phyloP scores from a whole-genome alignment of 1,140 invertebrate genomes.

The Atta cephalotes region DNA sequence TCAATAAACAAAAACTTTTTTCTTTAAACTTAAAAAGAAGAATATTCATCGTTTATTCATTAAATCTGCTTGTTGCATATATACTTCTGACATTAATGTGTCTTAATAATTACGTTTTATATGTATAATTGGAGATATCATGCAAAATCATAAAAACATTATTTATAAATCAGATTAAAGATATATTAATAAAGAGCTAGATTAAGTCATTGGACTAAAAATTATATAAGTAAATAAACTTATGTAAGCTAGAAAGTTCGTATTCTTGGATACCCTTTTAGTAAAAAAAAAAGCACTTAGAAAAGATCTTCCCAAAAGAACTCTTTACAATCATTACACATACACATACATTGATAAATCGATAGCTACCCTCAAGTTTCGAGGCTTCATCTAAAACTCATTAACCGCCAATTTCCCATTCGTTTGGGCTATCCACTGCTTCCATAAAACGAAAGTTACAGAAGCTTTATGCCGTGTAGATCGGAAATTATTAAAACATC shows the following conservation, averaged over 20 bases:
- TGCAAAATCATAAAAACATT: background rate
- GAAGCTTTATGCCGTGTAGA: background rate
- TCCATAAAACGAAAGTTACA: conserved; percentile 30
- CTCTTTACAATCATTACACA: background rate
- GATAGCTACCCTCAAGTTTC: conserved; percentile 15
- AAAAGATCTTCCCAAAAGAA: conserved; percentile 1
- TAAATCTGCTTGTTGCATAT: background rate
- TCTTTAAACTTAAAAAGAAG: background rate
- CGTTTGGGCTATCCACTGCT: conserved; percentile 9
- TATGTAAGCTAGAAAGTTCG: background rate
- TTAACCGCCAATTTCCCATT: conserved; percentile 47
- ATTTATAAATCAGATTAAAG: background rate
- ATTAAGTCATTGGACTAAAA: background rate
- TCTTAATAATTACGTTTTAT: background rate
- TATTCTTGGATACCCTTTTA: conserved; percentile 15
- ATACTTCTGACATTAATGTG: background rate
- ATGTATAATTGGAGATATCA: background rate
- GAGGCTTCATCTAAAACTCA: conserved; percentile 39
- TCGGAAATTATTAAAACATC: conserved; percentile 58
- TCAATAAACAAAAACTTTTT: background rate
- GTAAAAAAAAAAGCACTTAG: background rate
- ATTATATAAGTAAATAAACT: conserved; percentile 4
- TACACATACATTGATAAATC: conserved; percentile 33
- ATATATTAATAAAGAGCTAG: background rate
- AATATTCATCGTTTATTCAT: background rate